Conservation (phyloP, 2,113 vertebrate genomes). For the Zootoca vivipara region DNA sequence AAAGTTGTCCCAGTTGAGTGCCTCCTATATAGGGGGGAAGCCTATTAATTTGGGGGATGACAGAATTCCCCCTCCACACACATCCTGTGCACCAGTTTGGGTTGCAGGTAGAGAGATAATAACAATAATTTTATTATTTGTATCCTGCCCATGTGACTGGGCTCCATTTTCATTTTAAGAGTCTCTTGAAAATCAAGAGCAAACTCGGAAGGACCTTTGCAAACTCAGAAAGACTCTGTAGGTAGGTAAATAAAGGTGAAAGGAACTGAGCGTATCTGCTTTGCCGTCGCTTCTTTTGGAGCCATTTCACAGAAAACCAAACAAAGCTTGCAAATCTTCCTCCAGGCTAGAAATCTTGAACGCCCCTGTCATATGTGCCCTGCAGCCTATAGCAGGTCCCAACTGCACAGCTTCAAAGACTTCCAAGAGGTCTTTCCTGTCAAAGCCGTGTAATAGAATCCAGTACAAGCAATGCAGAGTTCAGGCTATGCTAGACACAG, state of each 20-base stretch:
- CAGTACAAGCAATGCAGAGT: not conserved
- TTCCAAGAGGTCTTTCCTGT: slow-evolving; percentile 10
- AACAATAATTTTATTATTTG: too few relatives aligned
- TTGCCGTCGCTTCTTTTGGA: not conserved
- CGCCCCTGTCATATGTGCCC: not conserved
- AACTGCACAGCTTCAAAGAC: not conserved
- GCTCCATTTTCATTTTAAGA: slow-evolving; percentile 4
- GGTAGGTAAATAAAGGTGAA: not conserved
- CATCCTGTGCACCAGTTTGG: not conserved
- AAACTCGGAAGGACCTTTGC: slow-evolving; percentile 8
- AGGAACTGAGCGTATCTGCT: slow-evolving; percentile 16
- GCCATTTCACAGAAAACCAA: not conserved
- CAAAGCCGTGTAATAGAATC: slow-evolving; percentile 14
- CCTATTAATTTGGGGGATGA: not conserved
- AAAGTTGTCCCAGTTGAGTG: not conserved
- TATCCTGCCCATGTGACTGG: too few relatives aligned
- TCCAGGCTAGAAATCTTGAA: slow-evolving; percentile 2
- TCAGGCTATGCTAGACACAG: not conserved
- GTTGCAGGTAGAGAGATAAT: too few relatives aligned
- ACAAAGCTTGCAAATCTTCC: not conserved
- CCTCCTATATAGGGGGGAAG: not conserved
- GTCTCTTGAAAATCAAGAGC: not conserved
- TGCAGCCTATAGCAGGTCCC: not conserved
- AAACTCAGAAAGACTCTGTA: not conserved
- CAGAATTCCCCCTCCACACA: not conserved